phyloP scores from a whole-genome alignment of 2,113 vertebrate genomes.

The Tenebrosternarchus preto region DNA sequence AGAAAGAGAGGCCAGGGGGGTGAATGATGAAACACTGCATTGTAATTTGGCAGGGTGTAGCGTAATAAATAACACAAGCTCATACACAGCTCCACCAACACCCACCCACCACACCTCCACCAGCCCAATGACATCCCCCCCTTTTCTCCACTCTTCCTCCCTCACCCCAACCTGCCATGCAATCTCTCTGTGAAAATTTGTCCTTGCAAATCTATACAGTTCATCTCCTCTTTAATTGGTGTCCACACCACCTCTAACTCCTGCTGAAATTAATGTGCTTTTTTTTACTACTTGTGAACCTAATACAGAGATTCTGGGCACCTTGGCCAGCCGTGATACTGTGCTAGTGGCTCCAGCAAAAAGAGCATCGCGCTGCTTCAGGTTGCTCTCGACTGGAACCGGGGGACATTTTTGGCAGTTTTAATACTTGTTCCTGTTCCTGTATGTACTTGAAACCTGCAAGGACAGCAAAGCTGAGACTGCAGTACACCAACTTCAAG shows the following conservation, averaged over 20 bases:
- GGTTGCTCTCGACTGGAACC: not conserved
- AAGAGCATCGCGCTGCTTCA: not conserved
- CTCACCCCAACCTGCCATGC: conserved; percentile 16
- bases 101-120: not conserved
- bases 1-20: conserved; percentile 36
- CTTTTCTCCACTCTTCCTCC: not conserved
- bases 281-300: conserved; percentile 26
- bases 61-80: conserved; percentile 52
- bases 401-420: conserved; percentile 10
- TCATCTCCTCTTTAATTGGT: conserved; percentile 50
- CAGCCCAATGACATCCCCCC: not conserved
- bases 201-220: conserved; percentile 47
- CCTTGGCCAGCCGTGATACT: conserved; percentile 17
- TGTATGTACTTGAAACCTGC: conserved; percentile 11
- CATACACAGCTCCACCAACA: conserved; percentile 4
- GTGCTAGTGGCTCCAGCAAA: not conserved
- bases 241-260: not conserved
- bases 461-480: not conserved
- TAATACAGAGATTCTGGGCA: conserved; percentile 7
- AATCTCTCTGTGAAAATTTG: conserved; percentile 42
- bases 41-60: conserved; percentile 53
- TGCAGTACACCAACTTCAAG: not conserved
- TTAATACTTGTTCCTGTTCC: not conserved
- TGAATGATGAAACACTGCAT: conserved; percentile 53
- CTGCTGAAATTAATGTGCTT: conserved; percentile 26